Base-by-base conservation (phyloP, 92 coral and sea anemone genomes). In the Anthopleura xanthogrammica region DNA sequence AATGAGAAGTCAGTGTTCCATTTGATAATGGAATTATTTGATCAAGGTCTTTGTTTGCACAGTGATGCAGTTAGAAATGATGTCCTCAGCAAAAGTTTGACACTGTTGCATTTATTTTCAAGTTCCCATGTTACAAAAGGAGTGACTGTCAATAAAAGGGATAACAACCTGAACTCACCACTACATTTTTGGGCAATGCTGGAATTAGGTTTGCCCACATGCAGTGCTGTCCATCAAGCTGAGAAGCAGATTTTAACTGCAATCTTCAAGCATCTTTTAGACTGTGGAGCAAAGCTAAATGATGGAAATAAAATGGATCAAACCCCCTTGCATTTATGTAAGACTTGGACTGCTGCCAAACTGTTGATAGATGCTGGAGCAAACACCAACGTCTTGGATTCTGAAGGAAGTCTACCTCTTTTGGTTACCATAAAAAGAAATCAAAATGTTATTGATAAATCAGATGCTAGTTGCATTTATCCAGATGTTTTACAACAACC, bases 341-440 rank as follows among this genome's bases (percentile, higher is more conserved):
- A 41, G 52, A 86, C 89, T 12, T 86, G 89, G 89, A 79, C 52
- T 66, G 85, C 89, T 55, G 80, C 40, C 1, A 86, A 80, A 36
- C 72, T 82, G 60, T 84, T 89, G 41, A 54, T 89, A 80, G 87
- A 52, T 8, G 87, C 87, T 41, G 80, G 83, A 60, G 92, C 92
- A 78, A 86, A 87, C 10, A 66, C 65, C 41, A 82, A 79, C 39
- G 83, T 42, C 23, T 52, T 24, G 16, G 85, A 86, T 52, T 16
- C 73, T n/a, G n/a, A 16, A 19, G 85, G 85, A 29, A 41, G 42
- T 6, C 29, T 80, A 10, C 89, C 89, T n/a, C 66, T 86, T 12
- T 60, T 79, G 13, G 40, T 24, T 10, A 79, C 72, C 4, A 42
- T 79, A 23, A 7, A 76, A 75, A 57, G 46, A 46, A 46, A 58